These are phyloP conservation scores for Albula glossodonta DNA, from an alignment of 2,113 vertebrate genomes.

Conservation along the genomic window DNA sequence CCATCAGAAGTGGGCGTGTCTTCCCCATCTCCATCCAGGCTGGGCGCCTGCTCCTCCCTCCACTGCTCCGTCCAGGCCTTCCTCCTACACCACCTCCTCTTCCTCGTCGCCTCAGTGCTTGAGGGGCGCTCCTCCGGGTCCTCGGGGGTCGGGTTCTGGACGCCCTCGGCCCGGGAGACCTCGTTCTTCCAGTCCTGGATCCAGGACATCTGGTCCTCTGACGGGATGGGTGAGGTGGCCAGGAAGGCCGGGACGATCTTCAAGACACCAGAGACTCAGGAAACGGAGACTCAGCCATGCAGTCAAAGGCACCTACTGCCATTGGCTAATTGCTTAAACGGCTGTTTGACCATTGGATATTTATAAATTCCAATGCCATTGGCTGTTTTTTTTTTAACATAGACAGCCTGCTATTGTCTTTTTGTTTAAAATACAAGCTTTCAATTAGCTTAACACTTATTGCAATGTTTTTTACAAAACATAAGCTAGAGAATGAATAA, in stretches of 20 bases:
- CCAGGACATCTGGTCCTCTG: constrained; percentile 89
- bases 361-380: not conserved
- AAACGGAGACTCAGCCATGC: not conserved
- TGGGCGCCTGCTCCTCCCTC: constrained; percentile 77
- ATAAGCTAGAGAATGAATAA: too few relatives aligned
- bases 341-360: not conserved
- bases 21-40: constrained; percentile 57
- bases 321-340: not conserved
- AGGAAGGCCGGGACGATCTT: constrained; percentile 90
- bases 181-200: constrained; percentile 59
- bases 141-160: constrained; percentile 57
- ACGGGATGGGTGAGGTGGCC: constrained; percentile 93
- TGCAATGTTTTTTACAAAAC: too few relatives aligned
- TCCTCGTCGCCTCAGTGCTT: constrained; percentile 81
- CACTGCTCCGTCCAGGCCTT: constrained; percentile 90
- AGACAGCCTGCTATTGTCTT: not conserved
- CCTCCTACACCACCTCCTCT: constrained; percentile 89
- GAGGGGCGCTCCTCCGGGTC: constrained; percentile 64
- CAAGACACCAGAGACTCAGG: constrained; percentile 49
- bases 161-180: constrained; percentile 63
- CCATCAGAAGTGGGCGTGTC: constrained; percentile 46
- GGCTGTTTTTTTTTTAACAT: not conserved
- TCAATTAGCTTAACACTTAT: too few relatives aligned
- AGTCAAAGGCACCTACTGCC: not conserved
- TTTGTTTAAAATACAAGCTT: not conserved